These are phyloP conservation scores for Lagocephalus sceleratus DNA, from an alignment of 2,797 vertebrate genomes.

Conservation along the genomic window DNA sequence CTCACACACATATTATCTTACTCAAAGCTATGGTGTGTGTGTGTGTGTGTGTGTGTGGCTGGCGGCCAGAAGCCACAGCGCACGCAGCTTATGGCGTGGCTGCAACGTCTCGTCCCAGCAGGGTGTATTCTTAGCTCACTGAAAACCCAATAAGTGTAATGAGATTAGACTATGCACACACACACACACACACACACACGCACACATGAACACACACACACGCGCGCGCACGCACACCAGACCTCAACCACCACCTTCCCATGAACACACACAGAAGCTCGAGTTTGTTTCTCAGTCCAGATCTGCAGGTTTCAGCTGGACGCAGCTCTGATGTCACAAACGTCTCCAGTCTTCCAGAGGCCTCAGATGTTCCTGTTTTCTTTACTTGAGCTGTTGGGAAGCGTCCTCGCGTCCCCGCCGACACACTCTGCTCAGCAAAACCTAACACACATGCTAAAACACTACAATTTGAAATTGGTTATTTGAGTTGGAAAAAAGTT, in stretches of 20 bases:
- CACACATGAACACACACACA: too few relatives aligned
- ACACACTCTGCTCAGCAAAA: not conserved
- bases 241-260: constrained; percentile 21
- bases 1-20: constrained; percentile 28
- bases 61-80: constrained; percentile 40
- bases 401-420: not conserved
- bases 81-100: constrained; percentile 48
- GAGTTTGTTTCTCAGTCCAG: constrained; percentile 8
- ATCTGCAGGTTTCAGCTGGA: constrained; percentile 24
- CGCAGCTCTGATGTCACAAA: constrained; percentile 12
- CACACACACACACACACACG: constrained; percentile 8
- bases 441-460: not conserved
- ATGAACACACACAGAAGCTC: constrained; percentile 14
- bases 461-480: not conserved
- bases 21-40: constrained; percentile 1
- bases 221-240: constrained; percentile 2
- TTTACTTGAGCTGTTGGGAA: not conserved
- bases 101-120: constrained; percentile 38
- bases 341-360: not conserved
- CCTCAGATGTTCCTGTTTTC: not conserved
- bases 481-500: not conserved
- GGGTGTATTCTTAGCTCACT: constrained; percentile 59
- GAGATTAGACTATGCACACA: constrained; percentile 53
- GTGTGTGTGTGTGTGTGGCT: constrained; percentile 19
- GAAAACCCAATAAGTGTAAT: constrained; percentile 62